phyloP scores from a whole-genome alignment of 2,888 invertebrate species.

The Sympetrum striolatum region DNA sequence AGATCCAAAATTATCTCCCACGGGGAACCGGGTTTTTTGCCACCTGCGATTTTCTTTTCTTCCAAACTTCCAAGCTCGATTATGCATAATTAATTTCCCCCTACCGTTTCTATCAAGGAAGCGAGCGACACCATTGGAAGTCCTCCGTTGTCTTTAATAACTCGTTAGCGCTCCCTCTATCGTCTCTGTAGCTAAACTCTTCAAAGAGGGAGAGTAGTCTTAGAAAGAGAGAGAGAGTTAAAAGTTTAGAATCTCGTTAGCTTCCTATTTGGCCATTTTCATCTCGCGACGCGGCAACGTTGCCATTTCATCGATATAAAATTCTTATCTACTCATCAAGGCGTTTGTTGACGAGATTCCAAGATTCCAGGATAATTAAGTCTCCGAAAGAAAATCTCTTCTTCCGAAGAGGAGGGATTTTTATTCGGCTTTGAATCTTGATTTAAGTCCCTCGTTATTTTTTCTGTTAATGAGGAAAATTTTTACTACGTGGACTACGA shows the following conservation, averaged over 20 bases:
- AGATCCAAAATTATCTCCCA: not conserved
- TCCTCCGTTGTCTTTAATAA: not conserved
- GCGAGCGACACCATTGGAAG: not conserved
- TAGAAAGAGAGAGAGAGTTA: not conserved
- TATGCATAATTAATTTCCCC: not conserved
- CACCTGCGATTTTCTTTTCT: not conserved
- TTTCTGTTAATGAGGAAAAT: no score
- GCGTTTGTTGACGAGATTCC: slow-evolving; percentile 5
- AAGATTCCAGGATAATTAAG: not conserved
- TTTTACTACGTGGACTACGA: no score
- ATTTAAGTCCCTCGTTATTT: no score
- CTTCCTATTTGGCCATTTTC: not conserved
- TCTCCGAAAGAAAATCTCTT: not conserved
- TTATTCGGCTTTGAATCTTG: not conserved
- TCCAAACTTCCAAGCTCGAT: not conserved
- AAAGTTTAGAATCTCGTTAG: not conserved
- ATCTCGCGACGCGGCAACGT: not conserved
- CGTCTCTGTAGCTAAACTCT: not conserved
- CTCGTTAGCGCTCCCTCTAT: not conserved
- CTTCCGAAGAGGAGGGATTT: not conserved
- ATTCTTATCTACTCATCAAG: not conserved
- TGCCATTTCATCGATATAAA: not conserved
- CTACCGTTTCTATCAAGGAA: not conserved
- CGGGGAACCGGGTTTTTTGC: not conserved
- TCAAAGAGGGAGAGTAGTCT: not conserved